Conservation (phyloP, 2,113 vertebrate species). For the Hyla sarda region DNA sequence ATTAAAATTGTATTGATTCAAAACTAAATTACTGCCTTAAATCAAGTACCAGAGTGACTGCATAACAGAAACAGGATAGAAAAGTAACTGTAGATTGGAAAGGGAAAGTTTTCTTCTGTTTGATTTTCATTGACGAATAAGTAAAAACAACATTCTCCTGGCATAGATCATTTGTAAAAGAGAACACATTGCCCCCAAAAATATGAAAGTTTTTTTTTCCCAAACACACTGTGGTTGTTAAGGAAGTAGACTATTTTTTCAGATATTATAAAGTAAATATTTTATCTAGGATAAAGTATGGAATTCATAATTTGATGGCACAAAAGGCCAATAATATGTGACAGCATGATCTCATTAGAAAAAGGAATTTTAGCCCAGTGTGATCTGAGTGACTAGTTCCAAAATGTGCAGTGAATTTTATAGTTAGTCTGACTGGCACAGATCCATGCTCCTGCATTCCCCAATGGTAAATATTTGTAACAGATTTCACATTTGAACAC, state of each 20-base stretch:
- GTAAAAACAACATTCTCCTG: slow-evolving; percentile 63
- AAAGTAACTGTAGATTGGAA: slow-evolving; percentile 61
- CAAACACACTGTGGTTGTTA: slow-evolving; percentile 70
- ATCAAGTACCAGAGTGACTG: slow-evolving; percentile 10
- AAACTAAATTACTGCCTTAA: slow-evolving; percentile 41
- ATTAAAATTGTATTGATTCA: slow-evolving; percentile 40
- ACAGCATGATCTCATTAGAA: slow-evolving; percentile 95
- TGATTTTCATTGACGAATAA: slow-evolving; percentile 62
- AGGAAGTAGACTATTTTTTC: slow-evolving; percentile 75
- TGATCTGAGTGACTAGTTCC: slow-evolving; percentile 88
- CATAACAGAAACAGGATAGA: background rate
- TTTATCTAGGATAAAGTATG: slow-evolving; percentile 81
- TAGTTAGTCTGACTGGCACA: slow-evolving; percentile 90
- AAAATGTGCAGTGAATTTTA: slow-evolving; percentile 96
- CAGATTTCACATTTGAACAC: slow-evolving; percentile 93
- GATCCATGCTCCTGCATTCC: slow-evolving; percentile 86
- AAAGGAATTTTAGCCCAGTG: slow-evolving; percentile 89
- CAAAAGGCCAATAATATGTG: slow-evolving; percentile 91
- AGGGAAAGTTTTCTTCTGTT: slow-evolving; percentile 58
- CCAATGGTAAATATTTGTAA: slow-evolving; percentile 98
- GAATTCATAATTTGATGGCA: slow-evolving; percentile 86
- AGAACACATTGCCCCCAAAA: slow-evolving; percentile 73
- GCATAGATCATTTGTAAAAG: slow-evolving; percentile 65
- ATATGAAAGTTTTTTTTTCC: slow-evolving; percentile 62
- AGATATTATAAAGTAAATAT: slow-evolving; percentile 84